Base-by-base conservation (phyloP, 2,113 vertebrate species). In the Cyanoliseus patagonus region DNA sequence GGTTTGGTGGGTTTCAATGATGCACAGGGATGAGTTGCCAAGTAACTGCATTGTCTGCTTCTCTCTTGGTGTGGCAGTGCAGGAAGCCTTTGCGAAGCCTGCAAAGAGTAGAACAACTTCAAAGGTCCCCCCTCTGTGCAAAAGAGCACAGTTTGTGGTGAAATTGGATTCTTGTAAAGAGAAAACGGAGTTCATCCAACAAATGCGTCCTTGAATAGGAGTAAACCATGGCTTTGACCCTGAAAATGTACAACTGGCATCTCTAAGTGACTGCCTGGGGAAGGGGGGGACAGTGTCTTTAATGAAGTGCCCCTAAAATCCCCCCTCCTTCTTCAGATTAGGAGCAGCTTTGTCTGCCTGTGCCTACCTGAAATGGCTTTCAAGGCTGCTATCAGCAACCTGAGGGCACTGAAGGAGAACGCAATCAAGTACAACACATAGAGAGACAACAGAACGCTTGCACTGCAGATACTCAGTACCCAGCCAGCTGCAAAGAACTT, bases 21-120 rank as follows among this genome's bases (percentile, higher is more conserved):
- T 35, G 28, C 4, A 31, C 17, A 70, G 59, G 51, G 53, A 37
- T 11, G 81, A 81, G 81, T 25, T 89, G 89, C 51, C 77, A 82
- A 94, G 49, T 44, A 73, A 90, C 77, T 82, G 39, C 51, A 49
- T 59, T 92, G 86, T 85, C 63, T 61, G 35, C 33, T 86, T 69
- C 55, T 70, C 69, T 80, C 83, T 55, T 44, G 63, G 63, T 12
- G 4, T 39, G 46, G 62, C 83, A 74, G 78, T 53, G 41, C 75
- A 76, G 74, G 1, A 2, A 93, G 44, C 18, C 74, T 62, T 49
- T 87, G 61, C 79, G 70, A 88, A 62, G 12, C 22, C 51, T 57
- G 67, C 37, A 47, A 92, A 64, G 9, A 55, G 42, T 37, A 92
- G 25, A 46, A 37, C 20, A 64, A 37, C 41, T 41, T 66, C 61